Evolutionary conservation across 2,797 vertebrate genomes (phyloP).

Genomic region (Sebastes glaucus): DNA sequence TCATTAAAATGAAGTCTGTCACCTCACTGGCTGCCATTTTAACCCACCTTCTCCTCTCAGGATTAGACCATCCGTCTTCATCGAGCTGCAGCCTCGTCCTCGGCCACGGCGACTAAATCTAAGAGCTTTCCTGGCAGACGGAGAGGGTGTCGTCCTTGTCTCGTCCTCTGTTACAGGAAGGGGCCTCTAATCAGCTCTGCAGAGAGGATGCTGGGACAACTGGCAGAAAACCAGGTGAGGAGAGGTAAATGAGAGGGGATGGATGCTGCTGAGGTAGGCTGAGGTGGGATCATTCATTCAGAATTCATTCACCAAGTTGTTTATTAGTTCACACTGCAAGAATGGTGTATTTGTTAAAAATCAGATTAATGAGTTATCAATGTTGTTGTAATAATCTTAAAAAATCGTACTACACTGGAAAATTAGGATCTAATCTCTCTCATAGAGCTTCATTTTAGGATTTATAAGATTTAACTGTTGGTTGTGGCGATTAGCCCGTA

Average conservation of each 20-base stretch:
- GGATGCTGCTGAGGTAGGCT: constrained; percentile 12
- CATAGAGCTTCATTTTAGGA: not conserved
- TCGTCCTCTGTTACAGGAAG: constrained; percentile 60
- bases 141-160: constrained; percentile 53
- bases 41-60: constrained; percentile 4
- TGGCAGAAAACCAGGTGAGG: constrained; percentile 64
- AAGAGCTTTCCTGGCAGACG: constrained; percentile 61
- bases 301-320: constrained; percentile 32
- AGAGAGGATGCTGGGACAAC: constrained; percentile 44
- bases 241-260: constrained; percentile 37
- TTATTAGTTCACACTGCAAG: not conserved
- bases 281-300: constrained; percentile 42
- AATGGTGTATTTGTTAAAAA: not conserved
- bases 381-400: not conserved
- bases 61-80: constrained; percentile 52
- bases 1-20: not conserved
- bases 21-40: not conserved
- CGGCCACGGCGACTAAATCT: not conserved
- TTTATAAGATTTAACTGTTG: not conserved
- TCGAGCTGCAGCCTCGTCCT: constrained; percentile 33
- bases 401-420: not conserved
- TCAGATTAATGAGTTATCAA: not conserved
- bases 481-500: not conserved
- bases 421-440: not conserved
- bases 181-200: constrained; percentile 52